These are phyloP conservation scores for Chionomys nivalis DNA, from an alignment of 2,113 vertebrate species.

Conservation along the genomic window DNA sequence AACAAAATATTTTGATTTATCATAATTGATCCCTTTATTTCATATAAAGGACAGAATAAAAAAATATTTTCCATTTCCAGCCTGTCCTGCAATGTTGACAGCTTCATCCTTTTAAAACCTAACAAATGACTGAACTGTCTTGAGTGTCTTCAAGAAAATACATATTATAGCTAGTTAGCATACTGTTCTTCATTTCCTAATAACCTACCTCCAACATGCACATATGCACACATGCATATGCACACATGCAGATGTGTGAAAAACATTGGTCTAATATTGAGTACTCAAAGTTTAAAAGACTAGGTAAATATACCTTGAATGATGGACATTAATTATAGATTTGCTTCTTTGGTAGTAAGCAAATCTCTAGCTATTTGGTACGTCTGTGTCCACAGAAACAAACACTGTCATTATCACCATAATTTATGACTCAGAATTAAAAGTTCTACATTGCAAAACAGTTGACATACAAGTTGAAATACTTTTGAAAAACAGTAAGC, in stretches of 20 bases:
- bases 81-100: background rate
- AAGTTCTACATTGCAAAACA: background rate
- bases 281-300: background rate
- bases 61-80: background rate
- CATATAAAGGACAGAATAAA: background rate
- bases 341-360: background rate
- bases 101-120: background rate
- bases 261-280: background rate
- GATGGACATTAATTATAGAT: background rate
- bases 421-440: background rate
- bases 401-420: background rate
- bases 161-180: too few relatives aligned
- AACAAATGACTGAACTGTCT: background rate
- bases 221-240: background rate
- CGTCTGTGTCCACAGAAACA: background rate
- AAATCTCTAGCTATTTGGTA: background rate
- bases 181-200: background rate
- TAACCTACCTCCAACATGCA: background rate
- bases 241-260: too few relatives aligned
- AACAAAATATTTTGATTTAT: background rate
- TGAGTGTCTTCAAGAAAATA: background rate
- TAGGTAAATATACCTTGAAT: background rate
- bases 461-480: background rate
- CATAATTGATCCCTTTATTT: background rate
- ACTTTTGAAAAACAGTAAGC: background rate